phyloP scores from a whole-genome alignment of 64 coral and sea anemone species.

The Astreopora myriophthalma region DNA sequence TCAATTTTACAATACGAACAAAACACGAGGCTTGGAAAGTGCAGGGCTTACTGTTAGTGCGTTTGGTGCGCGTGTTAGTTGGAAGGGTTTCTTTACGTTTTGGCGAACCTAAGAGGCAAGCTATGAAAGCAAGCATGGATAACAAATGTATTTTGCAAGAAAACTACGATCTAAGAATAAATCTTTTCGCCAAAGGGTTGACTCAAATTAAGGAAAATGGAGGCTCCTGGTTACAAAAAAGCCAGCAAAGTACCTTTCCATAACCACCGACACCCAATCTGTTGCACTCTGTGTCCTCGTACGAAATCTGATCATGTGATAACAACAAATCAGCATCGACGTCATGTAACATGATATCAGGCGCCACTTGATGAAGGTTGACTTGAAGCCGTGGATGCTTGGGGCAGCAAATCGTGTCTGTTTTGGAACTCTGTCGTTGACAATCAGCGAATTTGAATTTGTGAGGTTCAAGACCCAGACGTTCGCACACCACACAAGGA shows the following conservation, averaged over 20 bases:
- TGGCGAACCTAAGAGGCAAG: no score
- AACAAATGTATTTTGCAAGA: no score
- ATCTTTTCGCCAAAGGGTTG: no score
- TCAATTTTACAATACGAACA: no score
- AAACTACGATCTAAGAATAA: no score
- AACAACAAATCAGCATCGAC: slow-evolving; percentile 87
- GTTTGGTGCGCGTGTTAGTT: no score
- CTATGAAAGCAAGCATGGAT: no score
- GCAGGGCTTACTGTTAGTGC: no score
- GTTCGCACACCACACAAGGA: slow-evolving; percentile 75
- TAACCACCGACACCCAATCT: slow-evolving; percentile 81
- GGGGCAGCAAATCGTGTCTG: slow-evolving; percentile 83
- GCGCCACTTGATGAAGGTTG: slow-evolving; percentile 79
- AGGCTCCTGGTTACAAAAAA: no score
- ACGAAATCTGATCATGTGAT: slow-evolving; percentile 61
- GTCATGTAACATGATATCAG: slow-evolving; percentile 96
- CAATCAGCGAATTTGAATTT: slow-evolving; percentile 86
- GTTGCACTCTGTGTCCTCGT: slow-evolving; percentile 75
- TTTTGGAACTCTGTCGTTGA: slow-evolving; percentile 68
- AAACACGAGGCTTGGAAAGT: no score
- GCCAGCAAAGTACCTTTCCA: slow-evolving; percentile 38
- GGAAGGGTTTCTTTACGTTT: no score
- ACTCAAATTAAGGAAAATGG: no score
- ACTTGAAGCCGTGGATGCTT: slow-evolving; percentile 55
- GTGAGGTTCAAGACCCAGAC: slow-evolving; percentile 56